A percentile compares a stretch with the other conserved stretches of the same genome.
Evolutionary conservation across 1,140 invertebrate genomes (phyloP).

Genomic region (Lasioglossum baleicum): DNA sequence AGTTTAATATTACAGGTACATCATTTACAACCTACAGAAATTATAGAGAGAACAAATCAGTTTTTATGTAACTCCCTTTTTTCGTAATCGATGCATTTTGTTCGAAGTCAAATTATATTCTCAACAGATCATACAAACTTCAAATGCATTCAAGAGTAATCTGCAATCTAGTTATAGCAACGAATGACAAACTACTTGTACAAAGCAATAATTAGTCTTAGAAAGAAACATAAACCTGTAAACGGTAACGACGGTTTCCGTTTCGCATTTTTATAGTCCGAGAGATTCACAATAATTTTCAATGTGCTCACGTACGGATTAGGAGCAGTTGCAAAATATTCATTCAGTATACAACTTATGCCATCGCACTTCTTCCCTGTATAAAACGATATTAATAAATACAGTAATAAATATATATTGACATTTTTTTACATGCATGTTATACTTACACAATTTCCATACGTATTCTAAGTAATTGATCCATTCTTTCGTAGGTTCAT

Average conservation of each 20-base stretch:
- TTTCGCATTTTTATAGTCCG: constrained; percentile 82
- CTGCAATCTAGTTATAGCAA: not conserved
- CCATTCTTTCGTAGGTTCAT: constrained; percentile 70
- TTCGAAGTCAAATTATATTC: too few relatives aligned
- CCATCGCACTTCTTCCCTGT: constrained; percentile 81
- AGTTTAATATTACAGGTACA: too few relatives aligned
- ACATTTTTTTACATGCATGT: not conserved
- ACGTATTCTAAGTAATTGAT: constrained; percentile 65
- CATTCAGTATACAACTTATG: constrained; percentile 78
- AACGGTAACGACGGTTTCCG: constrained; percentile 80
- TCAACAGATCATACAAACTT: too few relatives aligned
- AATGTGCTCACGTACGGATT: constrained; percentile 82
- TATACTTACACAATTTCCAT: constrained; percentile 70
- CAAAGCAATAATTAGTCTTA: constrained; percentile 30
- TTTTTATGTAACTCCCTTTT: too few relatives aligned
- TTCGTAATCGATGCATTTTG: too few relatives aligned
- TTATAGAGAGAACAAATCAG: too few relatives aligned
- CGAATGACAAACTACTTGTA: not conserved
- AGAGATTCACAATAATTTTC: constrained; percentile 81
- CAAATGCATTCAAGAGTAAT: too few relatives aligned
- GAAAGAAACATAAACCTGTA: constrained; percentile 70
- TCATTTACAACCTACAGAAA: too few relatives aligned
- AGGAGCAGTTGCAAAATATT: constrained; percentile 77
- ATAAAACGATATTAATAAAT: constrained; percentile 39
- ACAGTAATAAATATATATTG: not conserved